Evolutionary conservation across 2,797 vertebrate genomes (phyloP).

Genomic region (Ctenopoma kingsleyae): DNA sequence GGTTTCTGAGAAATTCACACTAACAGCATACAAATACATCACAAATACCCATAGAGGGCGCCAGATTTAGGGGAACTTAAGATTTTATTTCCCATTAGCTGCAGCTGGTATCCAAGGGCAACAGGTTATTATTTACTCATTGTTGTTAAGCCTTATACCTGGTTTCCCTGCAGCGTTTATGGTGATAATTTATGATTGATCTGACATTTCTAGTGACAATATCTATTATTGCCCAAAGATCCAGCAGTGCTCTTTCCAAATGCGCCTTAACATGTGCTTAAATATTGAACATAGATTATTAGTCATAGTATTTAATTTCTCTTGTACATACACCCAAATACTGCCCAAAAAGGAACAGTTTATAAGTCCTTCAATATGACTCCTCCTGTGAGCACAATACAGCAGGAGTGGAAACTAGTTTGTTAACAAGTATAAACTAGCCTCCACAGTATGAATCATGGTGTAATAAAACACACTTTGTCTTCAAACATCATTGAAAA

Average conservation of each 20-base stretch:
- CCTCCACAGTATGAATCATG: no score
- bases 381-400: no score
- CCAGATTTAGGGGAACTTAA: conserved; percentile 24
- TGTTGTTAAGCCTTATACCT: neutral
- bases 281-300: neutral
- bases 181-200: neutral
- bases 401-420: no score
- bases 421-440: no score
- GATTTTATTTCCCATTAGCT: conserved; percentile 31
- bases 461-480: no score
- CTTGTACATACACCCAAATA: no score
- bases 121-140: conserved; percentile 25
- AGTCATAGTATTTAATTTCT: neutral
- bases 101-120: conserved; percentile 45
- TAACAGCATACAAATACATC: neutral
- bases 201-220: neutral
- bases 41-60: conserved; percentile 55
- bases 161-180: neutral
- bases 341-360: no score
- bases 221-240: neutral
- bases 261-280: neutral
- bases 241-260: neutral
- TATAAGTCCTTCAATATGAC: no score
- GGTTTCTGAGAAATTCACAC: conserved; percentile 68
- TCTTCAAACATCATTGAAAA: no score